Evolutionary conservation across 2,888 invertebrate species (phyloP).

Genomic region (Drosophila acutilabella): DNA sequence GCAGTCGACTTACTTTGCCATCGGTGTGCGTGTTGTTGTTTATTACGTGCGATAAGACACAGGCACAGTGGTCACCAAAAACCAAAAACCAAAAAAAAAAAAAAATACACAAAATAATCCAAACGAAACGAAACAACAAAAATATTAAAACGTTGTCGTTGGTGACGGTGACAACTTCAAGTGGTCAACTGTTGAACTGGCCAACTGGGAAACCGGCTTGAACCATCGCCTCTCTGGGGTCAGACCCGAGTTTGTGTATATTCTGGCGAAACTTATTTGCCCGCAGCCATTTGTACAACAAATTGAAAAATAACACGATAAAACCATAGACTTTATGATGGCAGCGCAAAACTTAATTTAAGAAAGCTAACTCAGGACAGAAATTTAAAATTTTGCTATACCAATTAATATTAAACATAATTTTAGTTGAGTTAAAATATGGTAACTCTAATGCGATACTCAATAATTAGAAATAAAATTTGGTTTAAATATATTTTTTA

Average conservation of each 20-base stretch:
- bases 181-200: conserved; percentile 34
- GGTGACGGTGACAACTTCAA: conserved; percentile 33
- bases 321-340: conserved; percentile 3
- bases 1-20: conserved; percentile 63
- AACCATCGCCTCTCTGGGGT: conserved; percentile 55
- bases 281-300: conserved; percentile 17
- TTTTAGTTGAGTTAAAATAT: too few species aligned
- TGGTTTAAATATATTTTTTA: too few species aligned
- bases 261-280: conserved; percentile 25
- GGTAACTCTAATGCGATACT: too few species aligned
- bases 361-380: background rate
- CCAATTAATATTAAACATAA: too few species aligned
- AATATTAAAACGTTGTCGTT: conserved; percentile 66
- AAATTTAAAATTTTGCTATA: too few species aligned
- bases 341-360: background rate
- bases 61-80: conserved; percentile 54
- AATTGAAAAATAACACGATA: conserved; percentile 20
- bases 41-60: conserved; percentile 74
- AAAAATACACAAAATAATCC: conserved; percentile 14
- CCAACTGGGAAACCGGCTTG: conserved; percentile 65
- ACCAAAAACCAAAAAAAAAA: background rate
- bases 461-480: too few species aligned
- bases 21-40: conserved; percentile 73
- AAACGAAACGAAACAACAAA: conserved; percentile 16
- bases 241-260: conserved; percentile 40